Conservation (phyloP, 2,113 vertebrate species). For the human (Homo sapiens) region GRCh38 chr1:222238501-222239000, state of each 20-base stretch:
- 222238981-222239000: background rate
- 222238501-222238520: slow-evolving; percentile 4
- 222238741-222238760: rapidly evolving
- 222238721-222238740: no score
- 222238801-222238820: background rate
- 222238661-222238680: background rate
- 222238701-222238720: background rate
- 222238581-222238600: background rate
- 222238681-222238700: background rate
- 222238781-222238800: background rate
- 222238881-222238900: background rate
- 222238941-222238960: background rate
- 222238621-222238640: background rate
- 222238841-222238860: background rate
- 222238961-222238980: background rate
- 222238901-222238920: background rate
- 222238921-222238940: background rate
- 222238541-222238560: background rate
- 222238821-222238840: background rate
- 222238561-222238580: background rate
- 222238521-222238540: slow-evolving; percentile 35
- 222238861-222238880: background rate
- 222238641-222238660: background rate
- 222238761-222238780: background rate
- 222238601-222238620: background rate